Evolutionary conservation across 2,888 invertebrate genomes (phyloP), one percentile per base, ranked within the genome.

Genomic region (Drosophila antonietae): DNA sequence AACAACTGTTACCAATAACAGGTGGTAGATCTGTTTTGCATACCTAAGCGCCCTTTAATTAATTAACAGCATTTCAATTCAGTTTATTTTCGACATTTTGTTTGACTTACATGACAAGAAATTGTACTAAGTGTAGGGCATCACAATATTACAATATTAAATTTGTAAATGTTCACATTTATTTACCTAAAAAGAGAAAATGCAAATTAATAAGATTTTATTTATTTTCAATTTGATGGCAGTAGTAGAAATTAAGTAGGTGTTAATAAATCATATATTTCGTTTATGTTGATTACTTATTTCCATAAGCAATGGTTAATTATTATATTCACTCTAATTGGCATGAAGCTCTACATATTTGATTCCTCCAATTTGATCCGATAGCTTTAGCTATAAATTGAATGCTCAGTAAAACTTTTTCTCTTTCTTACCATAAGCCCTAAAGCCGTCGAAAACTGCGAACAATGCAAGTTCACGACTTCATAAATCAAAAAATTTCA

Each of bases 1-100:
- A 52, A 51, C 53, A 67, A 68, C 59, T 72, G 59, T 52, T 52
- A 56, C 60, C 64, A 68, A 88, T 83, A 83, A 83, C 83, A 83
- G 83, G 83, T 83, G 89, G 89, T 88, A 83, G 74, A 87, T 53
- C 83, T 73, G 71, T 72, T 67, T 64, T 57, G 57, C 46, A 65
- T 70, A 39, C 47, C 52, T 31, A 49, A 67, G 53, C n/a, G 14
- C 8, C n/a, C 1, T 33, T 31, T 37, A 20, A 56, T 60, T 53
- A 43, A 53, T 58, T 56, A 56, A 47, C 39, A 20, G 14, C 20
- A 63, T 57, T 63, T 47, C 2, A 43, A 43, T 49, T 31, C 20
- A 57, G 51, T 35, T 6, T 2, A 55, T 66, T 59, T 49, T 47
- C 2, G 9, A n/a, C 10, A 47, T 43, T 58, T 49, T 58, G n/a